Percentiles rank a stretch among this genome's conserved stretches.
phyloP scores from a whole-genome alignment of 2,797 vertebrate species.

The Brotula barbata region DNA sequence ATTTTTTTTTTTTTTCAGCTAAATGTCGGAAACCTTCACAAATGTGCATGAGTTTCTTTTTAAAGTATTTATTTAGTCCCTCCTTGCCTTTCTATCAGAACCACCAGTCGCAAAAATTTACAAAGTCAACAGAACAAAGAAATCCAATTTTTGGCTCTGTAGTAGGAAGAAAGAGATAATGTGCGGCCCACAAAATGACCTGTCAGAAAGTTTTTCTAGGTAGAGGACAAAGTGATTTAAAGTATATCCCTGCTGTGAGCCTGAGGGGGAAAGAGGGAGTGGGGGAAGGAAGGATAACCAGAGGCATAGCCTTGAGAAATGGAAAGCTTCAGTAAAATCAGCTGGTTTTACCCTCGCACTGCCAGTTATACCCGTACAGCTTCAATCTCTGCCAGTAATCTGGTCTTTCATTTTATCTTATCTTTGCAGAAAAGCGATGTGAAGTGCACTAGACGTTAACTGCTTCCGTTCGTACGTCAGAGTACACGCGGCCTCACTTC shows the following conservation, averaged over 20 bases:
- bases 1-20: constrained; percentile 7
- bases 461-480: too few species aligned
- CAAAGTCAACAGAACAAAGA: constrained; percentile 54
- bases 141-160: constrained; percentile 44
- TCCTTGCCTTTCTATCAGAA: constrained; percentile 40
- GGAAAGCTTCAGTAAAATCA: constrained; percentile 65
- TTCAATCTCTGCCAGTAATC: constrained; percentile 55
- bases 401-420: constrained; percentile 50
- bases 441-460: constrained; percentile 25
- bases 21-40: constrained; percentile 33
- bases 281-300: constrained; percentile 53
- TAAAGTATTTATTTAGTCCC: constrained; percentile 30
- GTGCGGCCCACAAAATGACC: constrained; percentile 55
- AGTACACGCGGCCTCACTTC: too few species aligned
- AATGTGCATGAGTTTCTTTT: constrained; percentile 44
- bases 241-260: constrained; percentile 65
- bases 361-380: constrained; percentile 31
- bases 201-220: constrained; percentile 64
- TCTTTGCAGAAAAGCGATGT: constrained; percentile 29
- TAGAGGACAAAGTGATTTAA: constrained; percentile 72
- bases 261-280: constrained; percentile 34
- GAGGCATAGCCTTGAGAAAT: constrained; percentile 70
- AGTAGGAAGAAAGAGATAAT: constrained; percentile 53
- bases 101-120: constrained; percentile 48
- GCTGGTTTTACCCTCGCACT: constrained; percentile 41